Evolutionary conservation across 2,113 vertebrate genomes (phyloP).

Genomic region (Cyanoramphus novaezelandiae): DNA sequence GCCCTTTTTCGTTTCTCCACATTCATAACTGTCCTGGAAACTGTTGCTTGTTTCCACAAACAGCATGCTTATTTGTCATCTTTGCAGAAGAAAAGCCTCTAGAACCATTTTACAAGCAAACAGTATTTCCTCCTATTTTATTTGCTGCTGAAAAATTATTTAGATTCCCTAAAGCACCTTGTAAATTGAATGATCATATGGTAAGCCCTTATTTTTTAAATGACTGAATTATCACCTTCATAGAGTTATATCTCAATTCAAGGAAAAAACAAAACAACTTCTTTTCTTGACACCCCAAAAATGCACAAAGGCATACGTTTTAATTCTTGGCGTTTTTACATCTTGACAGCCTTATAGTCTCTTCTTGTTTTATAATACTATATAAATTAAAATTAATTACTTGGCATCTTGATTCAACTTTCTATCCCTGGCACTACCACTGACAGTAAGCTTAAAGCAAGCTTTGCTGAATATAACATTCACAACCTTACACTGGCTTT

Average conservation of each 20-base stretch:
- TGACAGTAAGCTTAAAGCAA: neutral
- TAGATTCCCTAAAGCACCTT: neutral
- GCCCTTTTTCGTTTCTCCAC: neutral
- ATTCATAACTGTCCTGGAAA: neutral
- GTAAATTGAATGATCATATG: neutral
- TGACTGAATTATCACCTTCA: neutral
- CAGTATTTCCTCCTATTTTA: neutral
- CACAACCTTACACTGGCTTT: neutral
- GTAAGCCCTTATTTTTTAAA: neutral
- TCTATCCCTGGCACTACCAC: neutral
- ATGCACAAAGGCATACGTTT: neutral
- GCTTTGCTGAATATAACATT: neutral
- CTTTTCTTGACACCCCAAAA: neutral
- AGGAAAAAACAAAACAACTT: neutral
- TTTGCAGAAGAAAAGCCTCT: neutral
- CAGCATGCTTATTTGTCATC: neutral
- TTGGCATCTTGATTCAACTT: neutral
- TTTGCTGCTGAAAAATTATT: neutral
- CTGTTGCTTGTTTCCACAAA: neutral
- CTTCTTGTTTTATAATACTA: neutral
- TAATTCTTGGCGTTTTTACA: neutral
- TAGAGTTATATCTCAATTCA: neutral
- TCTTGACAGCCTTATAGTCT: neutral
- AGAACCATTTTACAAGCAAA: neutral
- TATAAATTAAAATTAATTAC: neutral